Conservation (phyloP, 2,113 vertebrate genomes). For the Cettia cetti region DNA sequence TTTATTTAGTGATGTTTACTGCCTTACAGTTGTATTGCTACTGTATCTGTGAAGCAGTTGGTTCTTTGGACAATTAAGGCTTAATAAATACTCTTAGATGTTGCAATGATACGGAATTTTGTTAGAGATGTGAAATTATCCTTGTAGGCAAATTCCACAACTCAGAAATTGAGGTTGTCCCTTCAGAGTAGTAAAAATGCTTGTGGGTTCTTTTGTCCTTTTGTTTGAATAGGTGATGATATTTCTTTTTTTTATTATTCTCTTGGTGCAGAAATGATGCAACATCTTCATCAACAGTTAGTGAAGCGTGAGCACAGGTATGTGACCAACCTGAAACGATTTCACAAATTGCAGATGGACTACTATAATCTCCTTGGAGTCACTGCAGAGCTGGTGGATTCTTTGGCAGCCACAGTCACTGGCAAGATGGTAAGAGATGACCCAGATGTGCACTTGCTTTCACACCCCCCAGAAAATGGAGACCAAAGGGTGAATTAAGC, state of each 20-base stretch:
- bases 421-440: slow-evolving; percentile 87
- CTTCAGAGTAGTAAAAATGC: neutral
- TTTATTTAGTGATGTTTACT: neutral
- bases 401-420: slow-evolving; percentile 86
- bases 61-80: neutral
- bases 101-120: neutral
- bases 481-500: neutral
- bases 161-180: neutral
- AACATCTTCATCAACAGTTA: slow-evolving; percentile 85
- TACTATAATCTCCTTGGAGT: slow-evolving; percentile 89
- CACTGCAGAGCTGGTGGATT: slow-evolving; percentile 92
- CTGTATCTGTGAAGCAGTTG: neutral
- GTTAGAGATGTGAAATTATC: neutral
- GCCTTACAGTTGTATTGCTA: neutral
- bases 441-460: neutral
- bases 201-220: neutral
- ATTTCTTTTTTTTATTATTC: neutral
- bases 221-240: neutral
- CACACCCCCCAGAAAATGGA: neutral
- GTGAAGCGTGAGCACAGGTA: slow-evolving; percentile 80
- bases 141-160: neutral
- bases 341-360: slow-evolving; percentile 84
- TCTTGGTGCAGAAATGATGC: slow-evolving; percentile 73
- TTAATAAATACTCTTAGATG: neutral
- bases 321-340: slow-evolving; percentile 75